Base-by-base conservation (phyloP, 2,797 vertebrate species). In the Prunella strophiata region DNA sequence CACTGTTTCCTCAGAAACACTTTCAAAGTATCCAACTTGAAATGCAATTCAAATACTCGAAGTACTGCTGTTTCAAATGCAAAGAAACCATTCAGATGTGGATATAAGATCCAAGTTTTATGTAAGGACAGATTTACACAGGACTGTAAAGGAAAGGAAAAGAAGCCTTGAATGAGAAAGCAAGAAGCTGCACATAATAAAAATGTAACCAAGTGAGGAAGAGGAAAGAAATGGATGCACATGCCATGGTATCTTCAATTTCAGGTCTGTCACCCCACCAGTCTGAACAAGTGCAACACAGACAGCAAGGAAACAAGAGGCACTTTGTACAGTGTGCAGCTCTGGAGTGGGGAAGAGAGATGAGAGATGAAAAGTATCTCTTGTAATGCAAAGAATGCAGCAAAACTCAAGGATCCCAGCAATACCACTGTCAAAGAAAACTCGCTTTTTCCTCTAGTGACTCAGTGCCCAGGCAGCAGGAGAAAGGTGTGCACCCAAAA, bases 321-420 rank as follows among this genome's bases (percentile, higher is more conserved):
- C 18, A 81, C 83, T 91, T 89, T 96, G 89, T 93, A 58, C 87
- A 55, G 27, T 9, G 40, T 32, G 84, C 72, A 50, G 15, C 29
- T 73, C 50, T 3, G 2, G 52, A 62, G 38, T 2, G 23, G 25
- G 51, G 25, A 68, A 71, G 36, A 42, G 45, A 75, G 25, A 52
- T 32, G 80, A 48, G 23, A 85, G 83, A 85, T 62, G 68, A 93
- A 93, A 89, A 82, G 43, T 30, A 55, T 72, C 91, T 76, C 55
- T 70, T 74, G 52, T 54, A 88, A 96, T 86, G 73, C 72, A 63
- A 82, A 86, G 78, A 96, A 96, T 77, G 86, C 51, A 66, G 58
- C 25, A 72, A 74, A 83, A 80, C 20, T 67, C 68, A 74, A 76
- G 62, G 70, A 81, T 81, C 48, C 20, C 36, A 68, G 52, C 5